phyloP scores from a whole-genome alignment of 2,888 invertebrate genomes.

The Tenthredo distinguenda region DNA sequence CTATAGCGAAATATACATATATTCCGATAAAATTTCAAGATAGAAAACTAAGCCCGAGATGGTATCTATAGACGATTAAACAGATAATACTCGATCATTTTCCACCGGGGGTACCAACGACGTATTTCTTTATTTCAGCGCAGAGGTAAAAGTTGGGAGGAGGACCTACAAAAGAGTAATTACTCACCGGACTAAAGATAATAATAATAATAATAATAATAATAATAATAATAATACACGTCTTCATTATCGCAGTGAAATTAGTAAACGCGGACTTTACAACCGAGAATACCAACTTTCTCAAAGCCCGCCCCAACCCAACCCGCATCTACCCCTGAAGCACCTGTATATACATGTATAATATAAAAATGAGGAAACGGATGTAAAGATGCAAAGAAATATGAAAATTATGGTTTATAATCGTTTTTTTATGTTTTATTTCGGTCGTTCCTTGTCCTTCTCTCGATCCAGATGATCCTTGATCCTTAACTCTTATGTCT shows the following conservation, averaged over 20 bases:
- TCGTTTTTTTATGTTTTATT: too few species aligned
- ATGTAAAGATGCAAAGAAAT: neutral
- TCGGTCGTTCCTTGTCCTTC: too few species aligned
- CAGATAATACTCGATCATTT: neutral
- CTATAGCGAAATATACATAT: too few species aligned
- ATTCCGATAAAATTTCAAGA: too few species aligned
- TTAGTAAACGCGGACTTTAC: neutral
- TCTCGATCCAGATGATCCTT: too few species aligned
- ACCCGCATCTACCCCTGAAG: neutral
- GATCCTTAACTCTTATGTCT: too few species aligned
- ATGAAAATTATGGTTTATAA: neutral
- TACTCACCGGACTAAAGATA: neutral
- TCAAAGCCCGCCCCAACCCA: neutral
- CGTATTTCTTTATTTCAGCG: neutral
- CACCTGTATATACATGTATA: neutral
- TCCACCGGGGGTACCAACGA: neutral
- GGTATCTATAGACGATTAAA: neutral
- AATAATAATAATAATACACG: neutral
- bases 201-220: neutral
- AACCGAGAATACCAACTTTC: neutral
- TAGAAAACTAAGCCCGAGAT: neutral
- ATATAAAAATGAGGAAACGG: neutral
- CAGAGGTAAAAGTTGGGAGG: neutral
- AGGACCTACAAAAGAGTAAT: neutral
- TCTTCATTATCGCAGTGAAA: constrained; percentile 14